These are phyloP conservation scores for Danio aesculapii DNA, from an alignment of 2,797 vertebrate genomes.

Conservation along the genomic window DNA sequence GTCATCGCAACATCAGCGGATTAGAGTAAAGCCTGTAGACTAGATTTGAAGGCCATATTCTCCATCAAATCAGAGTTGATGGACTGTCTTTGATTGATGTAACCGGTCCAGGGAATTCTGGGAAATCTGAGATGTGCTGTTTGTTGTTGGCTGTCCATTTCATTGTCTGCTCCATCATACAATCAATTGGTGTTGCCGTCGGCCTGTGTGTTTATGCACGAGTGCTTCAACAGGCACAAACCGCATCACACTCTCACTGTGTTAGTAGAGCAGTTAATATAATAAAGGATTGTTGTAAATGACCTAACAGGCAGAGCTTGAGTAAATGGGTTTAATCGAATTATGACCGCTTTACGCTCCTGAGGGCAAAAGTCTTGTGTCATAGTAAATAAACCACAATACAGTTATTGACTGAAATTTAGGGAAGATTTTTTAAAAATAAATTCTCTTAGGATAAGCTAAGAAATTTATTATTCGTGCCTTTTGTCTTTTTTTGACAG, in stretches of 20 bases:
- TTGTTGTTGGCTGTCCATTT: neutral
- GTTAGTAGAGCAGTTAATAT: slow-evolving; percentile 17
- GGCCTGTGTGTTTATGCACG: neutral
- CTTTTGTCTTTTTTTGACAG: too few relatives aligned
- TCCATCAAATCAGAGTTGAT: neutral
- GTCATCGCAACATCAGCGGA: neutral
- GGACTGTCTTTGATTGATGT: slow-evolving; percentile 10
- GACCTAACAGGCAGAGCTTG: neutral
- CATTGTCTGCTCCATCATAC: neutral
- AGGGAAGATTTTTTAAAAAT: neutral
- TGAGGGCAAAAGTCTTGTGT: neutral
- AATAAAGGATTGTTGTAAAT: slow-evolving; percentile 31
- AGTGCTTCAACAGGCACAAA: neutral
- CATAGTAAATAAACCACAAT: neutral
- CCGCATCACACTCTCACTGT: neutral
- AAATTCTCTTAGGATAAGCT: neutral
- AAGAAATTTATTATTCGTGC: too few relatives aligned
- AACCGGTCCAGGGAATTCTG: neutral
- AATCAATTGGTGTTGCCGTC: slow-evolving; percentile 17
- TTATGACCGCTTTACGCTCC: neutral
- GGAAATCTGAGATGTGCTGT: neutral
- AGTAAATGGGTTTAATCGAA: neutral
- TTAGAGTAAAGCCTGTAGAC: neutral
- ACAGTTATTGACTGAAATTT: neutral
- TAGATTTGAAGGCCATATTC: neutral